Evolutionary conservation across 2,113 vertebrate species (phyloP), one percentile per base, ranked within the genome.

Genomic region (Phrynosoma blainvillii): DNA sequence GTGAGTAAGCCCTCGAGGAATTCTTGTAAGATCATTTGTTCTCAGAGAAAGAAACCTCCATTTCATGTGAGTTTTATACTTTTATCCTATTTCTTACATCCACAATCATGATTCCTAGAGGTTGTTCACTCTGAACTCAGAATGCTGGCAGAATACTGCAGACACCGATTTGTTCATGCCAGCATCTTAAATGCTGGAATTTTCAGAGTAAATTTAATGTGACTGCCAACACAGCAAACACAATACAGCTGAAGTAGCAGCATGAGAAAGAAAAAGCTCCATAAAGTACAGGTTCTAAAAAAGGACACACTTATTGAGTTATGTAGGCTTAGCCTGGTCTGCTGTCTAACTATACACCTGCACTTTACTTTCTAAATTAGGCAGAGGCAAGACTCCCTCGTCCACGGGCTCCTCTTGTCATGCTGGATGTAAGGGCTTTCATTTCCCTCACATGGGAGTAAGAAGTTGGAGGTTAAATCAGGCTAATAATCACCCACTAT

Each of bases 81-180:
- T 27, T 47, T 47, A 47, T 47, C 47, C 47, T 47, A 7, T 14
- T 2, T 52, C 36, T 11, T 0, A n/a, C 0, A 23, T 25, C 18
- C 54, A 16, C 3, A 56, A 5, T 16, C 16, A 79, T 8, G 30
- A 59, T 56, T 52, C 8, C 52, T n/a, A 32, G n/a, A 9, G 7
- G 16, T 1, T 76, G 56, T 92, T 87, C 89, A 79, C 68, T 59
- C 2, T 0, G 90, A 87, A 40, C 59, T 71, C 18, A 25, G 65
- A 68, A 82, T 71, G 68, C 65, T 91, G 90, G 89, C 87, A 12
- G 65, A 91, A 86, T 82, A 52, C 14, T 77, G 59, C 74, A 76
- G 79, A 88, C 90, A 79, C 20, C 68, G 56, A 81, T 74, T 4
- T 0, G 76, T 95, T 91, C 84, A 81, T 82, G 89, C 86, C 90